A percentile compares a stretch with the other conserved stretches of the same genome.
Evolutionary conservation across 2,888 invertebrate species (phyloP).

Genomic region (Morinoia aosen): DNA sequence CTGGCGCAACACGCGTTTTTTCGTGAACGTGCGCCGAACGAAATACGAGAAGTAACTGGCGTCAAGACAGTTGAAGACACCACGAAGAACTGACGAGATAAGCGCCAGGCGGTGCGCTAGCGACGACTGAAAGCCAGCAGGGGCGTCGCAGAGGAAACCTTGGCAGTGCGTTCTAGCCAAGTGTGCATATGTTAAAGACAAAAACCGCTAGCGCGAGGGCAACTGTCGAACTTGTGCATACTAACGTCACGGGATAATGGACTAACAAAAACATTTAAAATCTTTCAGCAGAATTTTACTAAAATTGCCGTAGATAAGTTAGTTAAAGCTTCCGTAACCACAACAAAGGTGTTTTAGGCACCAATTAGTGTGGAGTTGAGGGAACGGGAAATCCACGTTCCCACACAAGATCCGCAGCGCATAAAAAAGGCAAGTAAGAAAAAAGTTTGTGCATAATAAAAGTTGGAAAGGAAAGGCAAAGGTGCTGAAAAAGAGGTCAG

Average conservation of each 20-base stretch:
- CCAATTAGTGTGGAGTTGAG: too few species aligned
- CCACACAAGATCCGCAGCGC: too few species aligned
- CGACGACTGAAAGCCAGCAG: not conserved
- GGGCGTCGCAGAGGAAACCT: not conserved
- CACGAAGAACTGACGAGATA: not conserved
- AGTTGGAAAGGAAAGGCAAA: too few species aligned
- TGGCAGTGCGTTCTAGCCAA: not conserved
- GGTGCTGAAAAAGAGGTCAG: too few species aligned
- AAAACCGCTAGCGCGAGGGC: not conserved
- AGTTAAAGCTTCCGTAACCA: not conserved
- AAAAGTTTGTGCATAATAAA: too few species aligned
- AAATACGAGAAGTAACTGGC: not conserved
- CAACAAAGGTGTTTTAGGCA: too few species aligned
- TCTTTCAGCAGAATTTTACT: not conserved
- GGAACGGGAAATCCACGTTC: too few species aligned
- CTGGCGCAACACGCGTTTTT: too few species aligned
- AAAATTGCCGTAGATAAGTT: not conserved
- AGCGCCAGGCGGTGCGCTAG: not conserved
- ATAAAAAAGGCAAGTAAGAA: too few species aligned
- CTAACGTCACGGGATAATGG: not conserved
- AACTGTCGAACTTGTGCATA: not conserved
- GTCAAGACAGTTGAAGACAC: not conserved
- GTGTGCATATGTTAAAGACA: not conserved
- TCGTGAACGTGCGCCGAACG: not conserved
- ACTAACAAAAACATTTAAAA: not conserved